Percentiles rank a stretch among this genome's conserved stretches.
Conservation (phyloP, 2,797 vertebrate genomes). For the Microctenopoma lineatum region DNA sequence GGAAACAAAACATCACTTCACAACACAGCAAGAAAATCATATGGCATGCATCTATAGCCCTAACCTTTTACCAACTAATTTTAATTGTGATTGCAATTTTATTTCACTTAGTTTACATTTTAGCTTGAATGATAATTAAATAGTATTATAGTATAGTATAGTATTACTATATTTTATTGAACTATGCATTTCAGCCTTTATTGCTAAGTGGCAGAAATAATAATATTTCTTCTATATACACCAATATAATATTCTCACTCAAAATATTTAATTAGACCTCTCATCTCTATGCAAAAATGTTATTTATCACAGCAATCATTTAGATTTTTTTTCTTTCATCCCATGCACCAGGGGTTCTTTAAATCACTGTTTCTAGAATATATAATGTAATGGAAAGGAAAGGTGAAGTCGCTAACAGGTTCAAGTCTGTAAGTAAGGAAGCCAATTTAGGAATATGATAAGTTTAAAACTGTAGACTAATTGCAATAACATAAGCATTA, state of each 20-base stretch:
- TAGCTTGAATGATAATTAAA: not conserved
- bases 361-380: slow-evolving; percentile 63
- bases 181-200: not conserved
- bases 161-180: not conserved
- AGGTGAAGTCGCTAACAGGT: slow-evolving; percentile 25
- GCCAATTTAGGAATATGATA: not conserved
- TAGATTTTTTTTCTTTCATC: slow-evolving; percentile 22
- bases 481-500: too few relatives aligned
- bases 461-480: not conserved
- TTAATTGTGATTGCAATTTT: not conserved
- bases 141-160: not conserved
- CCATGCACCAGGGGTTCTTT: slow-evolving; percentile 73
- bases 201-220: not conserved
- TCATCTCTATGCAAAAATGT: not conserved
- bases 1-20: slow-evolving; percentile 82
- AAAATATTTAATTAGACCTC: too few relatives aligned
- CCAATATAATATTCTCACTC: not conserved
- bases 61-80: slow-evolving; percentile 2
- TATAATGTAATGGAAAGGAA: slow-evolving; percentile 31
- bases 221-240: not conserved
- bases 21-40: slow-evolving; percentile 77
- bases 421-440: slow-evolving; percentile 16
- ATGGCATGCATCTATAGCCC: slow-evolving; percentile 74
- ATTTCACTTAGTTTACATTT: not conserved
- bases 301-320: slow-evolving; percentile 30